Percentiles rank a stretch among this genome's conserved stretches.
These are phyloP conservation scores for Pegoplata infirma DNA, from an alignment of 2,888 invertebrate species.

Conservation along the genomic window DNA sequence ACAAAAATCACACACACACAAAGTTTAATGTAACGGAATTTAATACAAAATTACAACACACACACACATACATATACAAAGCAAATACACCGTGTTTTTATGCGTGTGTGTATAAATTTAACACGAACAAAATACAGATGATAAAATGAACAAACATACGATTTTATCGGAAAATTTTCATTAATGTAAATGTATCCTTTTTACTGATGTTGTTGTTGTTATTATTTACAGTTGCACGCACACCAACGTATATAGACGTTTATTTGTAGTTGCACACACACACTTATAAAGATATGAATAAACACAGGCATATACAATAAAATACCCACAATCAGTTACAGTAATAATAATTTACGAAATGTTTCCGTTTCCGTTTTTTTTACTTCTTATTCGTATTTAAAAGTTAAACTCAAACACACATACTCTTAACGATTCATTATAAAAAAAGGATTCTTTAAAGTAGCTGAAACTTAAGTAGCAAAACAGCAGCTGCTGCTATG, in stretches of 20 bases:
- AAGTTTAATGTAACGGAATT: background rate
- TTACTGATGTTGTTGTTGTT: slow-evolving; percentile 12
- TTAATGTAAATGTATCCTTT: slow-evolving; percentile 49
- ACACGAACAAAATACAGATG: slow-evolving; percentile 5
- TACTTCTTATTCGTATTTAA: too few relatives aligned
- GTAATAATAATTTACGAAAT: slow-evolving; percentile 55
- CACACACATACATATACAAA: background rate
- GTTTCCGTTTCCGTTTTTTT: slow-evolving; percentile 46
- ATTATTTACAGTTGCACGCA: slow-evolving; percentile 12
- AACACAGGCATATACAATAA: background rate
- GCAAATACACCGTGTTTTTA: too few relatives aligned
- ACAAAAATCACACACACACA: too few relatives aligned
- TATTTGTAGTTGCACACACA: background rate
- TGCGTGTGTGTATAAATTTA: too few relatives aligned
- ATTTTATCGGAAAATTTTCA: slow-evolving; percentile 42
- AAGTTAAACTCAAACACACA: slow-evolving; percentile 35
- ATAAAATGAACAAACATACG: slow-evolving; percentile 7
- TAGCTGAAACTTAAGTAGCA: too few relatives aligned
- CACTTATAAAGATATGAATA: background rate
- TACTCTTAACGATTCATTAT: background rate
- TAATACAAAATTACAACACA: background rate
- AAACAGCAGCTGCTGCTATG: background rate
- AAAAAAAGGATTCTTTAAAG: background rate
- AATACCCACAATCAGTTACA: slow-evolving; percentile 42
- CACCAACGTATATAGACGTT: background rate